These are phyloP conservation scores for Allophyes oxyacanthae DNA, from an alignment of 2,888 invertebrate genomes.

Conservation along the genomic window DNA sequence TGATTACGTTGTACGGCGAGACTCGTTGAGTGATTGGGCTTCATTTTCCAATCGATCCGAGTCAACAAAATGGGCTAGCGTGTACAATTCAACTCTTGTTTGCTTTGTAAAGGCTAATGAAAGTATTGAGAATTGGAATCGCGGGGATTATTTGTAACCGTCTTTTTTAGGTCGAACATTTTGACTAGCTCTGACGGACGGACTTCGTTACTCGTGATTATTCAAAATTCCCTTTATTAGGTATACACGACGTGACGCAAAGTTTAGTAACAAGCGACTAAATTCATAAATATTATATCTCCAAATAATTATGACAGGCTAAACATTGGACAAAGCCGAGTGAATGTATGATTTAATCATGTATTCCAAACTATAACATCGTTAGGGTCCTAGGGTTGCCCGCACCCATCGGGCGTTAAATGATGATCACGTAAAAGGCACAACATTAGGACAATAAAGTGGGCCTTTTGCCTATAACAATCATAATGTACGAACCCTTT, in stretches of 20 bases:
- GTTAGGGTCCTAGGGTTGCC: slow-evolving; percentile 59
- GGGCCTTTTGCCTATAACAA: slow-evolving; percentile 81
- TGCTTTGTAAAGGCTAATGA: slow-evolving; percentile 56
- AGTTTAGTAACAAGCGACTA: slow-evolving; percentile 30
- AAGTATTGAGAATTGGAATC: slow-evolving; percentile 44
- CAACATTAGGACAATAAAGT: slow-evolving; percentile 82
- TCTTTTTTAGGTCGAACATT: slow-evolving; percentile 22
- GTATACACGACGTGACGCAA: slow-evolving; percentile 6
- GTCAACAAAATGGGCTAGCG: slow-evolving; percentile 52
- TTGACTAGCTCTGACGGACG: slow-evolving; percentile 16
- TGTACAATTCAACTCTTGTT: slow-evolving; percentile 51
- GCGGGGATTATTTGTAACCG: slow-evolving; percentile 32
- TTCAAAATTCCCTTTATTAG: slow-evolving; percentile 14
- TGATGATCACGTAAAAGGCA: slow-evolving; percentile 79
- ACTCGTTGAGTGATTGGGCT: slow-evolving; percentile 62
- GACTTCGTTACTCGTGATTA: slow-evolving; percentile 8
- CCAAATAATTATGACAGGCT: slow-evolving; percentile 39
- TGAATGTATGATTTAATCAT: slow-evolving; percentile 61
- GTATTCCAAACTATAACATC: slow-evolving; percentile 64
- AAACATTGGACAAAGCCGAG: slow-evolving; percentile 45
- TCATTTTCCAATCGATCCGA: slow-evolving; percentile 61
- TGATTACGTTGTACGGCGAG: slow-evolving; percentile 58
- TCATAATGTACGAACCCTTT: slow-evolving; percentile 83
- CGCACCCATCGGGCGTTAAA: slow-evolving; percentile 68
- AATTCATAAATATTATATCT: slow-evolving; percentile 30